phyloP scores from a whole-genome alignment of 2,888 invertebrate genomes.

The Drosophila paramelanica region DNA sequence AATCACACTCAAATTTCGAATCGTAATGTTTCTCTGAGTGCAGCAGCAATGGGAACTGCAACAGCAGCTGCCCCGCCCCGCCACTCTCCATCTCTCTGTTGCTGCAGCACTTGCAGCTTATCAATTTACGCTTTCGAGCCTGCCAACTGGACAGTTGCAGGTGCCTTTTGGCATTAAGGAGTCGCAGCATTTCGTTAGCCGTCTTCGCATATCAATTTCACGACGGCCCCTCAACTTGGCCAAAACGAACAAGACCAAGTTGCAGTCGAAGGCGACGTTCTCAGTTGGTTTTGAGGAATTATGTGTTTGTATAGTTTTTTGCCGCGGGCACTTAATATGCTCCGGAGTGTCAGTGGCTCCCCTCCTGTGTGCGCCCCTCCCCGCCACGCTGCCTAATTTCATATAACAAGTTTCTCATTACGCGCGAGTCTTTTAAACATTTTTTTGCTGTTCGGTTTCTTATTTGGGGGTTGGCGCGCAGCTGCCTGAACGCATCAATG shows the following conservation, averaged over 20 bases:
- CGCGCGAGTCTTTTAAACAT: slow-evolving; percentile 28
- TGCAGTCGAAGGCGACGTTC: slow-evolving; percentile 23
- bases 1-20: background rate
- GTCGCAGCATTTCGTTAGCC: slow-evolving; percentile 33
- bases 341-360: slow-evolving; percentile 29
- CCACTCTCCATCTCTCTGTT: slow-evolving; percentile 1
- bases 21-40: slow-evolving; percentile 2
- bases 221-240: slow-evolving; percentile 25
- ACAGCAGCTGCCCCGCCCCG: slow-evolving; percentile 6
- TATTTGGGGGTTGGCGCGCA: slow-evolving; percentile 31
- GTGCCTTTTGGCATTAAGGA: slow-evolving; percentile 59
- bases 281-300: slow-evolving; percentile 62
- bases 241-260: background rate
- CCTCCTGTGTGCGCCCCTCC: background rate
- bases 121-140: slow-evolving; percentile 71
- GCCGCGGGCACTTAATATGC: slow-evolving; percentile 56
- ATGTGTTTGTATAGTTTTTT: slow-evolving; percentile 67
- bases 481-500: slow-evolving; percentile 74
- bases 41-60: slow-evolving; percentile 14
- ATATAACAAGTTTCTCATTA: slow-evolving; percentile 78
- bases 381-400: slow-evolving; percentile 61
- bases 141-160: slow-evolving; percentile 53
- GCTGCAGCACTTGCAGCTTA: slow-evolving; percentile 61
- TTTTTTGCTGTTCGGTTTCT: slow-evolving; percentile 12
- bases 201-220: slow-evolving; percentile 63